These are phyloP conservation scores for Ylistrum balloti DNA, from an alignment of 1,140 invertebrate genomes.

Conservation along the genomic window DNA sequence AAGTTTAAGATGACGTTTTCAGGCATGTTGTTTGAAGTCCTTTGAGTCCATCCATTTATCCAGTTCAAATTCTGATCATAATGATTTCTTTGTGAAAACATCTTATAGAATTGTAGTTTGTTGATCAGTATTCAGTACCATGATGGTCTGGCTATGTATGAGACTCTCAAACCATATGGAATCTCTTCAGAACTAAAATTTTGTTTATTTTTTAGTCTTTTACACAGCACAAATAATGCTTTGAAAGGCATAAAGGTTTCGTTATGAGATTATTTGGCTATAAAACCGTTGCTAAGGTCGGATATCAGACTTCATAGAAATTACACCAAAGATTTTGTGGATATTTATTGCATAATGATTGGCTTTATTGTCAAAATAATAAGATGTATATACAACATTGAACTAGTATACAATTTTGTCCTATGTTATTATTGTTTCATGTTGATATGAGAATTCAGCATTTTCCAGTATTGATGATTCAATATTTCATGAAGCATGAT, in stretches of 20 bases:
- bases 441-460: not conserved
- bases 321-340: not conserved
- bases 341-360: not conserved
- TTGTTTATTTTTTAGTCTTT: too few relatives aligned
- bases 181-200: too few relatives aligned
- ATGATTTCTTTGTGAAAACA: not conserved
- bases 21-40: not conserved
- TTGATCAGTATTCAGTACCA: not conserved
- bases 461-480: not conserved
- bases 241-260: too few relatives aligned
- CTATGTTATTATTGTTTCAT: not conserved
- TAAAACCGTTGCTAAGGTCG: too few relatives aligned
- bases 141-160: not conserved
- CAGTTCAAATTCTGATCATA: not conserved
- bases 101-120: not conserved
- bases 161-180: too few relatives aligned
- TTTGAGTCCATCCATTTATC: not conserved
- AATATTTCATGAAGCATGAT: not conserved
- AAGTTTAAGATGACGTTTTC: not conserved
- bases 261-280: too few relatives aligned
- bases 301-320: too few relatives aligned
- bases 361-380: not conserved
- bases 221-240: too few relatives aligned
- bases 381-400: too few relatives aligned
- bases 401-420: too few relatives aligned